A percentile compares a stretch with the other conserved stretches of the same genome.
These are phyloP conservation scores for Diarsia dahlii DNA, from an alignment of 2,888 invertebrate species.

Conservation along the genomic window DNA sequence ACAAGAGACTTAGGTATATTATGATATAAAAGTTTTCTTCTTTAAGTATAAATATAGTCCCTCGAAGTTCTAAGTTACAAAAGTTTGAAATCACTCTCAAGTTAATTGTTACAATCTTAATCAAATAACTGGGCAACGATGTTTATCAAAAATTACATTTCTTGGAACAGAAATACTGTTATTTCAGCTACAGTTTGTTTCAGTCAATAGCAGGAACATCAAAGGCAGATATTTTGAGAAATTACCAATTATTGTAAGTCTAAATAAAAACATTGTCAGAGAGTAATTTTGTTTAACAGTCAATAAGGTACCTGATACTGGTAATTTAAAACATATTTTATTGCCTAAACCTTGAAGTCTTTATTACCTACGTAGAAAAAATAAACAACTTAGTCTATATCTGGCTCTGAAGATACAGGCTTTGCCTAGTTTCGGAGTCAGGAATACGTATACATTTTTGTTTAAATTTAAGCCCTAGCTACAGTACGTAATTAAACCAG, in stretches of 20 bases:
- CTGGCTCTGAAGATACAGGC: too few species aligned
- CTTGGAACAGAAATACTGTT: not conserved
- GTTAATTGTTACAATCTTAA: constrained; percentile 19
- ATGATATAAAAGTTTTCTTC: not conserved
- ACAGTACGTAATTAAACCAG: too few species aligned
- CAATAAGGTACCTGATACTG: not conserved
- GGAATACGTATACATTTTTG: too few species aligned
- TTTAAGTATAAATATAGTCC: not conserved
- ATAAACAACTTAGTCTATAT: too few species aligned
- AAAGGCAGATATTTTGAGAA: not conserved
- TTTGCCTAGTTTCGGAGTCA: too few species aligned
- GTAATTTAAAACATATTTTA: not conserved
- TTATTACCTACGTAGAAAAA: not conserved
- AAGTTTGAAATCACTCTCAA: constrained; percentile 35
- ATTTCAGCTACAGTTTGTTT: not conserved
- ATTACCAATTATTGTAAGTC: not conserved
- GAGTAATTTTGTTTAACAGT: not conserved
- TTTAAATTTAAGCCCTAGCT: too few species aligned
- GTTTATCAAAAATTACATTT: constrained; percentile 5
- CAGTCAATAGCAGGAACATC: not conserved
- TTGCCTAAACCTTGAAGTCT: not conserved
- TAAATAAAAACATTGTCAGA: not conserved
- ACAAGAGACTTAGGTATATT: too few species aligned
- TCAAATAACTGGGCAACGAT: constrained; percentile 19
- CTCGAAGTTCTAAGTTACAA: constrained; percentile 9